These are phyloP conservation scores for Donacobius atricapilla DNA, from an alignment of 2,113 vertebrate genomes.

Conservation along the genomic window DNA sequence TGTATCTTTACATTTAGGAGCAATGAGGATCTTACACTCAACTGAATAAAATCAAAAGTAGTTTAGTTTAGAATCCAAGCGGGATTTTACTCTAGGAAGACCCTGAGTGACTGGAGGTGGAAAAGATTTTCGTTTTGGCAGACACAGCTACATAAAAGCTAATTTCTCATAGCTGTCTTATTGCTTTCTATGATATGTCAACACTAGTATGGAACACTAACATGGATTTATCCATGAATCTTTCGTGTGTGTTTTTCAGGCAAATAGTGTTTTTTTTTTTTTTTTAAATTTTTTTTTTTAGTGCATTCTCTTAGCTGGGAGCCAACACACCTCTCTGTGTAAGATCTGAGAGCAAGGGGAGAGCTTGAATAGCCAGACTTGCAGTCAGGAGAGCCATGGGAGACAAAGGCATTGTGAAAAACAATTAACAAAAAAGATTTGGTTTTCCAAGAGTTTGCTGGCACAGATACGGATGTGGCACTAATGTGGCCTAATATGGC, in stretches of 20 bases:
- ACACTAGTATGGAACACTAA: background rate
- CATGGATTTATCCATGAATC: background rate
- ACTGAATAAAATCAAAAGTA: constrained; percentile 29
- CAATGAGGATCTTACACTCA: constrained; percentile 1
- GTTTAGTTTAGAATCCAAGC: background rate
- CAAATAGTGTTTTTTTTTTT: background rate
- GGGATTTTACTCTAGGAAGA: constrained; percentile 21
- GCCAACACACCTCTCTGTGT: background rate
- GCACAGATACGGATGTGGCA: background rate
- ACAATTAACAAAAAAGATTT: constrained; percentile 6
- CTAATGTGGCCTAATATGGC: constrained; percentile 11
- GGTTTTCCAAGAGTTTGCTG: background rate
- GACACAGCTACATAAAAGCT: background rate
- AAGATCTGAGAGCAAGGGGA: background rate
- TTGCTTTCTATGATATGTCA: constrained; percentile 39
- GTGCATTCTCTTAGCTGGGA: background rate
- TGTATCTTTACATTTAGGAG: constrained; percentile 50
- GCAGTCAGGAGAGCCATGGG: background rate
- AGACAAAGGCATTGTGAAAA: background rate
- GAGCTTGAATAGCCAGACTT: background rate
- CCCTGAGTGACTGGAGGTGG: background rate
- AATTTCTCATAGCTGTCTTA: constrained; percentile 20
- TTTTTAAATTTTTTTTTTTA: background rate
- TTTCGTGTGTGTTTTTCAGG: background rate
- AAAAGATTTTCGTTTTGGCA: constrained; percentile 48